These are phyloP conservation scores for Herpetotheres cachinnans DNA, from an alignment of 2,113 vertebrate species.

Conservation along the genomic window DNA sequence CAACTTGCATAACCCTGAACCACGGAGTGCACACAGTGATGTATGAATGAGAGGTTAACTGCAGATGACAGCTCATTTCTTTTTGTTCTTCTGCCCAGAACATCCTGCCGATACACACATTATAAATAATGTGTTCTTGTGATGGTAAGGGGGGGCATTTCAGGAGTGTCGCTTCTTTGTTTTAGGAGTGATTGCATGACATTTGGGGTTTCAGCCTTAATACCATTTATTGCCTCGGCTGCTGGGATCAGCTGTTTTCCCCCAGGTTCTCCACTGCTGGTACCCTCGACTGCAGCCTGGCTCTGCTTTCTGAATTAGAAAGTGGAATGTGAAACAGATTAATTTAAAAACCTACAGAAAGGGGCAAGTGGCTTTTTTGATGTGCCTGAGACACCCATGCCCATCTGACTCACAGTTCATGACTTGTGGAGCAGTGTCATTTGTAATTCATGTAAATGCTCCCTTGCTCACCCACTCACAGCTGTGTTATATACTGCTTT, in stretches of 20 bases:
- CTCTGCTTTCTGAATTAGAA: not conserved
- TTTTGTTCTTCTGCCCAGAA: conserved; percentile 29
- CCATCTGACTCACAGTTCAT: conserved; percentile 13
- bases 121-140: conserved; percentile 1
- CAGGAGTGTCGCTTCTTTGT: not conserved
- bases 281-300: not conserved
- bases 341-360: not conserved
- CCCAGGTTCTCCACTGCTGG: not conserved
- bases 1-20: conserved; percentile 41
- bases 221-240: not conserved
- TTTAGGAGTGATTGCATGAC: not conserved
- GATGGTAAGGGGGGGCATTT: not conserved
- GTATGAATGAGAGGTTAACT: conserved; percentile 32
- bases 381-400: not conserved
- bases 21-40: not conserved
- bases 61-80: conserved; percentile 56
- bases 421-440: not conserved
- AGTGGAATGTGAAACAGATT: not conserved
- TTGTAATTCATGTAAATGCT: not conserved
- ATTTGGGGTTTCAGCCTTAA: not conserved
- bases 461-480: not conserved
- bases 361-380: not conserved
- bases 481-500: not conserved
- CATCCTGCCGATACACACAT: not conserved
- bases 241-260: not conserved